A percentile compares a stretch with the other conserved stretches of the same genome.
Evolutionary conservation across 2,888 invertebrate genomes (phyloP).

Genomic region (Rhogogaster chlorosoma): DNA sequence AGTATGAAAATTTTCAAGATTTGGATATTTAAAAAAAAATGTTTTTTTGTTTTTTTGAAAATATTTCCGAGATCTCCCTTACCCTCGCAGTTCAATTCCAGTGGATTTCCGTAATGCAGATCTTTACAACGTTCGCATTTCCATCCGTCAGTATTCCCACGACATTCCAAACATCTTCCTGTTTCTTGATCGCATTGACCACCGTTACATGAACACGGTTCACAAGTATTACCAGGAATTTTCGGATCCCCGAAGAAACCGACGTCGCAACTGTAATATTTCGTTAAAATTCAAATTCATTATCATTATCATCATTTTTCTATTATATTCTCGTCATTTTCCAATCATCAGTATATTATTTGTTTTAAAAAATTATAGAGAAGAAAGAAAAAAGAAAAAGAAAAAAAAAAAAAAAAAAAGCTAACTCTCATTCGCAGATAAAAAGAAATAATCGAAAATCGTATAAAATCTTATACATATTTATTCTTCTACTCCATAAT

Average conservation of each 20-base stretch:
- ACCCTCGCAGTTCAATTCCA: constrained; percentile 82
- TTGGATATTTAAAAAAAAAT: too few relatives aligned
- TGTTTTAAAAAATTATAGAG: background rate
- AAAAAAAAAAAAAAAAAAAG: too few relatives aligned
- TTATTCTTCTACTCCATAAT: too few relatives aligned
- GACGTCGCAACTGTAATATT: constrained; percentile 84
- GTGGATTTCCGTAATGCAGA: constrained; percentile 84
- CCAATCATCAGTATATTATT: background rate
- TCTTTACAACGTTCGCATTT: constrained; percentile 83
- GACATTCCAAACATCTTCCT: constrained; percentile 93
- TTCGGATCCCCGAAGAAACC: constrained; percentile 93
- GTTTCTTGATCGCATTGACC: constrained; percentile 91
- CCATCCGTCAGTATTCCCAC: constrained; percentile 85
- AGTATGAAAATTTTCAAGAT: background rate
- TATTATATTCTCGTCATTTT: too few relatives aligned
- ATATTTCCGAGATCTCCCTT: constrained; percentile 64
- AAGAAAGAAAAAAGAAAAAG: background rate
- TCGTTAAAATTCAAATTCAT: background rate
- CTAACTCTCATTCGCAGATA: background rate
- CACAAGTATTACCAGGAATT: constrained; percentile 85
- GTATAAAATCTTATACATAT: too few relatives aligned
- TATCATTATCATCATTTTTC: background rate
- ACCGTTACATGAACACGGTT: constrained; percentile 91
- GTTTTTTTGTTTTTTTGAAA: background rate
- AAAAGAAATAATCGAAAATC: background rate